A percentile compares a stretch with the other conserved stretches of the same genome.
phyloP scores from a whole-genome alignment of 2,113 vertebrate genomes.

The Paratilapia polleni region DNA sequence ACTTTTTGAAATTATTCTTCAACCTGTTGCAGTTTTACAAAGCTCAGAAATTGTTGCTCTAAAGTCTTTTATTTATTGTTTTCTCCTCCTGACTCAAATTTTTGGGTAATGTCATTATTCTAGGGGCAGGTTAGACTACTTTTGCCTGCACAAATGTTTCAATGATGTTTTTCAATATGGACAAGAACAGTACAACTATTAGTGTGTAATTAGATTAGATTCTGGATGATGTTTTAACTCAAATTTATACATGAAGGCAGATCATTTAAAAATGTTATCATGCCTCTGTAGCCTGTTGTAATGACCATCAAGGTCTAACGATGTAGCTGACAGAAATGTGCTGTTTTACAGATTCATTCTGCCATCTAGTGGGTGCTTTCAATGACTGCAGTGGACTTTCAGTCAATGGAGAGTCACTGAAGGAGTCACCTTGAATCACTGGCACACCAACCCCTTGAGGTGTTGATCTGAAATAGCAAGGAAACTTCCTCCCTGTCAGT shows the following conservation, averaged over 20 bases:
- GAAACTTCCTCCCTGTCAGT: conserved; percentile 24
- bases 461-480: conserved; percentile 40
- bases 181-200: not conserved
- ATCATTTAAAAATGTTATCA: not conserved
- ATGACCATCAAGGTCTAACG: not conserved
- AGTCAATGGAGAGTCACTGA: not conserved
- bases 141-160: too few species aligned
- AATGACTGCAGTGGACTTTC: conserved; percentile 18
- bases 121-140: too few species aligned
- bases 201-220: not conserved
- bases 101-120: too few species aligned
- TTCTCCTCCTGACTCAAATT: too few species aligned
- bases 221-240: not conserved
- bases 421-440: conserved; percentile 40
- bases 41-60: too few species aligned
- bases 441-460: not conserved
- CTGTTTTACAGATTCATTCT: not conserved
- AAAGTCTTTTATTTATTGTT: too few species aligned
- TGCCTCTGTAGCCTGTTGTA: not conserved
- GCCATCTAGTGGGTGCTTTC: conserved; percentile 57
- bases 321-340: not conserved
- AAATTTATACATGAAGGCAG: not conserved
- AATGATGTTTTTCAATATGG: too few species aligned
- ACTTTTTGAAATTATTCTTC: too few species aligned
- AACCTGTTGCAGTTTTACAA: too few species aligned